Conservation (phyloP, 2,888 invertebrate species). For the Neria commutata region DNA sequence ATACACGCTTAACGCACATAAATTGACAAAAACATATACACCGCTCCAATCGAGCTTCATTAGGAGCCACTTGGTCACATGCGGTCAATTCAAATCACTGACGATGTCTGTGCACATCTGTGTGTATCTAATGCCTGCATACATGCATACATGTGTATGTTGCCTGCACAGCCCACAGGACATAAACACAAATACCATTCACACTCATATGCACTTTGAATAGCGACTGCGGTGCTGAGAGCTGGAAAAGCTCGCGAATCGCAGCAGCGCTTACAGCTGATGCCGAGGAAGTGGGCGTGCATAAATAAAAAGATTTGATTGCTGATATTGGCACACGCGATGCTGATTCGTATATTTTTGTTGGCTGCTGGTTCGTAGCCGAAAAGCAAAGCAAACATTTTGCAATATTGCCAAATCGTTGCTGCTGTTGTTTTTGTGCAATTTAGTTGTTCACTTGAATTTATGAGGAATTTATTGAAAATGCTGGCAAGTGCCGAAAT, state of each 20-base stretch:
- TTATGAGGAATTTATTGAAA: too few species aligned
- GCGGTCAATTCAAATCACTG: background rate
- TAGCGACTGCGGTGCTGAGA: background rate
- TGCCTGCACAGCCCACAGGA: too few species aligned
- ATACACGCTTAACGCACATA: slow-evolving; percentile 16
- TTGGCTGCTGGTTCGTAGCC: background rate
- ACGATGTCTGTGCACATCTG: too few species aligned
- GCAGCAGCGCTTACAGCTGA: too few species aligned
- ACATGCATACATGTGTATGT: too few species aligned
- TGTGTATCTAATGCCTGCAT: too few species aligned
- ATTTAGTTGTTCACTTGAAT: background rate
- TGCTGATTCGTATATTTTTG: slow-evolving; percentile 12
- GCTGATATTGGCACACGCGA: slow-evolving; percentile 14
- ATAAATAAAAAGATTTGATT: slow-evolving; percentile 21
- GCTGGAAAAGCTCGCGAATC: too few species aligned
- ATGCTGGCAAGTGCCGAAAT: background rate
- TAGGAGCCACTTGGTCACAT: slow-evolving; percentile 7
- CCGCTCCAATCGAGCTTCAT: background rate
- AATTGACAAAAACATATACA: slow-evolving; percentile 9
- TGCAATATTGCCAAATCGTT: background rate
- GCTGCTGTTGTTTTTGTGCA: background rate
- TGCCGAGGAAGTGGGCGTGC: slow-evolving; percentile 18
- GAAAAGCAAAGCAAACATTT: background rate
- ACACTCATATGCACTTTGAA: background rate
- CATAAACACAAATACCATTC: too few species aligned